phyloP scores from a whole-genome alignment of 2,113 vertebrate species.

The Odontophorus gujanensis region DNA sequence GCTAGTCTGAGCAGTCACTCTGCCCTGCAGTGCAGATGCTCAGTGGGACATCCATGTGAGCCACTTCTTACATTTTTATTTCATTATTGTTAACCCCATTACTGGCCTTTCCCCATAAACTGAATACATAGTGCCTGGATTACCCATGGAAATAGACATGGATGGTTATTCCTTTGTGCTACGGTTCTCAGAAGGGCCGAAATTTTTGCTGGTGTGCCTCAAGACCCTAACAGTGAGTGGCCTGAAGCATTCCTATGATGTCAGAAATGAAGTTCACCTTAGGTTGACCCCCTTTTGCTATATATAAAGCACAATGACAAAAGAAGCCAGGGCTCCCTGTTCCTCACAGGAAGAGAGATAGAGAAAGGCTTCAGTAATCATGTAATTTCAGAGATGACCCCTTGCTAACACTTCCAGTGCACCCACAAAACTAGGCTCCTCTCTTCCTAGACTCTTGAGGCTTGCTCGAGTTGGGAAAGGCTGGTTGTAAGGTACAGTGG shows the following conservation, averaged over 20 bases:
- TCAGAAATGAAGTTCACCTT: background rate
- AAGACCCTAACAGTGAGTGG: background rate
- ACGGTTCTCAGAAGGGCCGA: rapidly evolving
- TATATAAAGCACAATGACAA: background rate
- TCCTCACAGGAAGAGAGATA: background rate
- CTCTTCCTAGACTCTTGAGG: background rate
- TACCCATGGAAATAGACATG: background rate
- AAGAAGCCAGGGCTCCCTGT: rapidly evolving
- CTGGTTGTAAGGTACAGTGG: background rate
- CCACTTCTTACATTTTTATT: background rate
- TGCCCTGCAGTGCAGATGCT: rapidly evolving
- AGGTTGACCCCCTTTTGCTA: background rate
- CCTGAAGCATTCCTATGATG: background rate
- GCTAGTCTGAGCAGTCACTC: background rate
- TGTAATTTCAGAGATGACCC: background rate
- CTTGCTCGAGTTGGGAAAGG: background rate
- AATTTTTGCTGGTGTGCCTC: background rate
- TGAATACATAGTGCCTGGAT: background rate
- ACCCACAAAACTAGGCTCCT: background rate
- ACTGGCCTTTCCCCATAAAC: background rate
- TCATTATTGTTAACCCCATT: background rate
- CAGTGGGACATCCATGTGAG: background rate
- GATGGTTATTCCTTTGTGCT: background rate
- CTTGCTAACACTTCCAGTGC: background rate
- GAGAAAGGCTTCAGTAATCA: background rate